Evolutionary conservation across 2,888 invertebrate species (phyloP), one percentile per base, ranked within the genome.

Genomic region (Leptogaster cylindrica): DNA sequence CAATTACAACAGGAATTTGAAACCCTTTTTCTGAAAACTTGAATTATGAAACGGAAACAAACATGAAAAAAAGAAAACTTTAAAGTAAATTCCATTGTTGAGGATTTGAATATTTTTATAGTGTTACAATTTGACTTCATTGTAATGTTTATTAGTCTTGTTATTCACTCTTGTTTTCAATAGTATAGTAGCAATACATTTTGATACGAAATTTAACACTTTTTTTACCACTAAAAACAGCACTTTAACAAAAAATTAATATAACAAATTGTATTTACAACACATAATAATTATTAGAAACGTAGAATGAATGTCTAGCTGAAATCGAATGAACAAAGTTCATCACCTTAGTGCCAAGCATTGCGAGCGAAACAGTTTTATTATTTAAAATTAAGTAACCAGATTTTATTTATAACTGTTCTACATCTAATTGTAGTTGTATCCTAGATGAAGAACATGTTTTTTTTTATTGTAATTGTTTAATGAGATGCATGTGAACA

Each of bases 291-390:
- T 6, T 31, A 31, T 36, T 5, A 18, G 12, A 41, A 41, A 14
- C 5, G 18, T 6, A 36, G 5, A 55, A 31, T 33, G 8, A 33
- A 23, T 20, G 18, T 14, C 10, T 55, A 36, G 33, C 14, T 36
- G 16, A 55, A 25, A 36, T 12, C 23, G 55, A 33, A 39, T 27
- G 72, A 72, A 71, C 70, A 66, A 69, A 71, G 70, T 72, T 71
- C 71, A 36, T 70, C 64, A 69, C 66, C 68, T 48, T 72, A 72
- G 72, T 71, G 72, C 71, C 71, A 72, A 72, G 71, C 72, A 70
- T 69, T 70, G 65, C 64, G 44, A 44, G 12, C 3, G 6, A 27
- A 36, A 51, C 14, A n/a, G n/a, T n/a, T n/a, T n/a, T n/a, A n/a
- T n/a, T n/a, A n/a, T n/a, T n/a, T n/a, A n/a, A n/a, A n/a, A n/a